Evolutionary conservation across 2,797 vertebrate genomes (phyloP), one percentile per base, ranked within the genome.

Genomic region (Thunnus albacares): DNA sequence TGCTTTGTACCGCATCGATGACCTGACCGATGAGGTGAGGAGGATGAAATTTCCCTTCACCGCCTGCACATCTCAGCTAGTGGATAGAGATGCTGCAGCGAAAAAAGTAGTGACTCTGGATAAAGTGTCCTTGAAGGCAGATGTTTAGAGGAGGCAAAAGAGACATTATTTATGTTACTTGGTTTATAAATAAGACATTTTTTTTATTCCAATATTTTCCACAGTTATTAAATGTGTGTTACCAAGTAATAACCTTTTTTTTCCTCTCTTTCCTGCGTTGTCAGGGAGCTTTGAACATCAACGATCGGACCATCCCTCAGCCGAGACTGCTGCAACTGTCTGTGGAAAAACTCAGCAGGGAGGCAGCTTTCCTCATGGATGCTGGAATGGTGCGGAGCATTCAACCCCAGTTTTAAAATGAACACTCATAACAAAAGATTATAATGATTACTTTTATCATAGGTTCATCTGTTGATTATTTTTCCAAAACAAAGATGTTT

Each of bases 281-380:
- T 83, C 85, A 99, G 97, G 97, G 97, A 60, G 97, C 97, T 20
- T 92, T 99, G 77, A 98, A 96, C 84, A 84, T 99, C 93, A 97
- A 79, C 0, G 98, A 99, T 22, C 95, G 92, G 86, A 97, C 96
- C 67, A 94, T 99, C 94, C 97, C 98, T 91, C 98, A 99, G 92
- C 97, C 98, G 43, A 88, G 95, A 72, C 75, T 97, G 79, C 96
- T 97, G 79, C 98, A 98, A 93, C 95, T 99, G 30, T 97, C 98
- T 0, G 97, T 97, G 89, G 98, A 99, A 94, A 98, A 98, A 84
- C 89, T 99, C 84, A 96, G 91, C 86, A 95, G 96, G 83, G 98
- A 99, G 6, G 98, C 96, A 59, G 97, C 97, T 64, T 99, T 97
- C 88, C 97, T 99, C 64, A 96, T 99, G 97, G 98, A 99, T 69